These are phyloP conservation scores for Palloptera scutellata DNA, from an alignment of 2,888 invertebrate genomes.

Conservation along the genomic window DNA sequence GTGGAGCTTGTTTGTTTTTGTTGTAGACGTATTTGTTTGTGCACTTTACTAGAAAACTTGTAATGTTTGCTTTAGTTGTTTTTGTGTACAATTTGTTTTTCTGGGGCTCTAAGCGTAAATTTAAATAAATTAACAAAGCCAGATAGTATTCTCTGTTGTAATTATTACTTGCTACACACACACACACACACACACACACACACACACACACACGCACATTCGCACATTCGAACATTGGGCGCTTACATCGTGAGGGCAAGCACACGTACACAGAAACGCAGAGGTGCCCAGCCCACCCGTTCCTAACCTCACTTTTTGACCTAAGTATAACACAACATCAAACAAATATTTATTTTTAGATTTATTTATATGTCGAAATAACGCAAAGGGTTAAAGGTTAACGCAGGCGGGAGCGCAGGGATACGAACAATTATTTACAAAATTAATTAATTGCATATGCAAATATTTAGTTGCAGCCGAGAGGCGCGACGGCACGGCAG, in stretches of 20 bases:
- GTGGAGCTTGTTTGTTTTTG: background rate
- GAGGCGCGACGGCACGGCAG: no score
- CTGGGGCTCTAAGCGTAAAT: conserved; percentile 46
- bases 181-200: no score
- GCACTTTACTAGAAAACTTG: background rate
- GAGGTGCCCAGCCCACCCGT: no score
- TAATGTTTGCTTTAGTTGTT: conserved; percentile 15
- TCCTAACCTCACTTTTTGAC: no score
- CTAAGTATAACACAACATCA: no score
- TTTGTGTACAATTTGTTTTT: conserved; percentile 24
- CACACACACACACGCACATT: background rate
- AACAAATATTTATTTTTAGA: no score
- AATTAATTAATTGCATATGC: conserved; percentile 49
- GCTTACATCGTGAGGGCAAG: no score
- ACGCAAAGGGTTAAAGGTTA: no score
- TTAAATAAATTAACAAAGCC: conserved; percentile 55
- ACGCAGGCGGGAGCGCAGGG: conserved; percentile 3
- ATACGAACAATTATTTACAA: conserved; percentile 43
- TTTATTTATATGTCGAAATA: no score
- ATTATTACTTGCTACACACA: background rate
- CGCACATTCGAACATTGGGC: background rate
- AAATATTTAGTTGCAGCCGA: conserved; percentile 14
- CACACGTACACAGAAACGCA: no score
- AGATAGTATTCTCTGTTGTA: conserved; percentile 10
- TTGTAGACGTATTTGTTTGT: conserved; percentile 3